Evolutionary conservation across 1,140 invertebrate genomes (phyloP), one percentile per base, ranked within the genome.

Genomic region (Drosophila melanica): DNA sequence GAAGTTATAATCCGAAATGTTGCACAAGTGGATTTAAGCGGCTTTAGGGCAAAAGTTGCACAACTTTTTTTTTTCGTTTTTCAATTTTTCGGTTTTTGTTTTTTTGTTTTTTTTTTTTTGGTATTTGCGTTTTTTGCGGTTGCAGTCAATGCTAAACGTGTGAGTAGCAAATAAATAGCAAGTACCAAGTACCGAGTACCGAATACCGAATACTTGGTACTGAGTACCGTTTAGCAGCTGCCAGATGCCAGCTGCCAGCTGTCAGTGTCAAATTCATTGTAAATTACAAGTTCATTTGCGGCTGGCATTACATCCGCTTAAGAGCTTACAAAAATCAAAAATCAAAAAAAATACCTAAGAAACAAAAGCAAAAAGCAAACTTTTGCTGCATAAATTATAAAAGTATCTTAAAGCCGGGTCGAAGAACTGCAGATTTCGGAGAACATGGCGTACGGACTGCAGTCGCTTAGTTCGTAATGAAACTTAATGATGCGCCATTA

Each of bases 241-340:
- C 57, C 51, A 48, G 48, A 39, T 67, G 60, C 57, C 64, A 60
- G 48, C 51, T 79, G 68, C 62, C 73, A 79, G 74, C 65, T 79
- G 79, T 90, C 84, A 87, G 84, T 89, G 84, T 87, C 84, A 84
- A 79, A 87, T 77, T 76, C 84, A 77, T 71, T 80, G 79, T 69
- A 77, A 87, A 84, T 89, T 87, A 80, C 84, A 87, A 87, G 84
- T 87, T 87, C 84, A 87, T 89, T 90, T 87, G 74, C 76, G 64
- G 63, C 65, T 77, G 81, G 77, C 77, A 86, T 77, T 80, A 87
- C 84, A 87, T 84, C 80, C 84, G 79, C 79, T 77, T 71, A 77
- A 65, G 60, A 37, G 51, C 47, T 69, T 45, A 44, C 68, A 75
- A 73, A 59, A 54, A 55, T 23, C n/a, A n/a, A n/a, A n/a, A 16